Conservation (phyloP, 2,797 vertebrate genomes). For the Oceanodroma leucorhoa region DNA sequence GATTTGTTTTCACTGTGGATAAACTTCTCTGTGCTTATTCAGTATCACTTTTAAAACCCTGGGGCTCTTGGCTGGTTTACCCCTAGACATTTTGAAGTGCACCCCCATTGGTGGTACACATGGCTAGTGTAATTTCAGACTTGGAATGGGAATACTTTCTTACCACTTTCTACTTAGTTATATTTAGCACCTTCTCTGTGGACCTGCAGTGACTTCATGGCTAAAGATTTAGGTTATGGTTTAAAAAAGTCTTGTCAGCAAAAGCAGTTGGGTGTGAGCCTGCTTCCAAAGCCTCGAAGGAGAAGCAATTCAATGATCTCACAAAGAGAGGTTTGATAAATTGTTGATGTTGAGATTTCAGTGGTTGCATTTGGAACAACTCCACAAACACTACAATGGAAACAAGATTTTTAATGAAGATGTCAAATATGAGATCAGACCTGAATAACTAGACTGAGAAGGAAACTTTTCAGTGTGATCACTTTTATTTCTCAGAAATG, state of each 20-base stretch:
- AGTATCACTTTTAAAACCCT: not conserved
- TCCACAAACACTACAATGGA: slow-evolving; percentile 35
- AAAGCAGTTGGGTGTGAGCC: not conserved
- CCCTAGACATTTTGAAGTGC: not conserved
- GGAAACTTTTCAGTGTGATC: not conserved
- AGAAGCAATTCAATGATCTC: not conserved
- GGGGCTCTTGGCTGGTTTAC: not conserved
- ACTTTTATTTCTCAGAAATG: not conserved
- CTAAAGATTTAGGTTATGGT: not conserved
- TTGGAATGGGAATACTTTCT: not conserved
- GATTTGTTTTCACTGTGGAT: not conserved
- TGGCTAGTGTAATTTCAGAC: not conserved
- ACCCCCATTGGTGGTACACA: not conserved
- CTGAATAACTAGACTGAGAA: not conserved
- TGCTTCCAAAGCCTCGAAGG: not conserved
- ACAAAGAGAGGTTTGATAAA: not conserved
- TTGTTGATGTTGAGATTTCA: not conserved
- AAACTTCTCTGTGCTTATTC: not conserved
- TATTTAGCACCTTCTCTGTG: not conserved
- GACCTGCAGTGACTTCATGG: not conserved
- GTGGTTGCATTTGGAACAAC: not conserved
- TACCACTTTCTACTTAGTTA: not conserved
- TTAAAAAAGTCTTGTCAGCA: not conserved
- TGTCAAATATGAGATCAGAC: not conserved
- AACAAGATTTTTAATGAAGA: not conserved